Evolutionary conservation across 2,888 invertebrate species (phyloP).

Genomic region (Lucinisca nassula): DNA sequence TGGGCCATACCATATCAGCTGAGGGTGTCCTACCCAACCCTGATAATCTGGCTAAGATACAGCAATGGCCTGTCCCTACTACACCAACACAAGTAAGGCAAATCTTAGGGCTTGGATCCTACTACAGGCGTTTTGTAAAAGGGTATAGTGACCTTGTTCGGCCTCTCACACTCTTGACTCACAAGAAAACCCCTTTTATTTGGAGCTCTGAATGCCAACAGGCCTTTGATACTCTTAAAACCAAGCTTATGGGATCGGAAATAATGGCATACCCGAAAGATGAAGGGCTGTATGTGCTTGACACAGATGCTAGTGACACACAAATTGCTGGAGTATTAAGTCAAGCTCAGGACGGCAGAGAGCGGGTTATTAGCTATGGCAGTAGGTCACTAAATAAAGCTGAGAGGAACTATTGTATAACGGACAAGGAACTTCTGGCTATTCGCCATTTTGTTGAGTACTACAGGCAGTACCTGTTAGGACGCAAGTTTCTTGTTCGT

Average conservation of each 20-base stretch:
- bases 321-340: constrained; percentile 68
- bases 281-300: constrained; percentile 61
- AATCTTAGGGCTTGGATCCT: constrained; percentile 54
- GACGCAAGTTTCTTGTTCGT: constrained; percentile 52
- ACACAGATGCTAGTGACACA: constrained; percentile 68
- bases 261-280: constrained; percentile 57
- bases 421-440: constrained; percentile 61
- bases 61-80: constrained; percentile 25
- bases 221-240: too few relatives aligned
- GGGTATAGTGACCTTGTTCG: constrained; percentile 9
- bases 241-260: too few relatives aligned
- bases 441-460: constrained; percentile 65
- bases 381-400: constrained; percentile 50
- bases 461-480: constrained; percentile 67
- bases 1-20: constrained; percentile 53
- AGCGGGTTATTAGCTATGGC: constrained; percentile 65
- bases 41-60: constrained; percentile 44
- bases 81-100: constrained; percentile 33
- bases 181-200: too few relatives aligned
- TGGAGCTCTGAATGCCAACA: too few relatives aligned
- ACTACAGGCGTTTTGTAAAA: constrained; percentile 44
- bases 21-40: constrained; percentile 42
- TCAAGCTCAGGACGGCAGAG: constrained; percentile 64
- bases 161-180: too few relatives aligned
- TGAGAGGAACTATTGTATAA: constrained; percentile 61